Evolutionary conservation across 2,888 invertebrate genomes (phyloP), one percentile per base, ranked within the genome.

Genomic region (Meandrusa payeni): DNA sequence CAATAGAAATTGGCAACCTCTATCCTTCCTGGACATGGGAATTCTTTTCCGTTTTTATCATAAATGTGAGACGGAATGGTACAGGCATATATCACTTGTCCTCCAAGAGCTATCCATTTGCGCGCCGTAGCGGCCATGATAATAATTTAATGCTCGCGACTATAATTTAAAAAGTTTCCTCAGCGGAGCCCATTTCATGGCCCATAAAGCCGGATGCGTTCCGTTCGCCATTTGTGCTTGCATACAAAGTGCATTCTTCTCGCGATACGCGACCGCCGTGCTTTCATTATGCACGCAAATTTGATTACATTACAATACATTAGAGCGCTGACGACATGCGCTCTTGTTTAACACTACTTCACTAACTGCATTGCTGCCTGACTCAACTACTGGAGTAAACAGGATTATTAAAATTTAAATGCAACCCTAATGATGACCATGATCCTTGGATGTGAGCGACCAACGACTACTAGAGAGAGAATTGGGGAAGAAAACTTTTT

Each of bases 131-230:
- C 20, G 11, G 5, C 19, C 19, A 17, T 11, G 11, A 13, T 28
- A 27, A 27, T 34, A 41, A 33, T 34, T 28, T 41, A 9, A 33
- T 33, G 37, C 19, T 31, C 12, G 31, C 17, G 20, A 31, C 17
- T 13, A 28, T 33, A 33, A 32, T 39, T 39, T 5, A 41, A 36
- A 31, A 40, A 48, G 51, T 46, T 47, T 41, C 34, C 52, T 48
- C 44, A 48, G 46, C 41, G 52, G 49, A 61, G 60, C 66, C 71
- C 62, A 67, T 76, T 76, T 76, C 72, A 73, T 71, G 75, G 62
- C 44, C 64, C 69, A 74, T 75, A 70, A 66, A 65, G 57, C 51
- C 46, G 49, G 48, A 48, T 47, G 51, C 47, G 49, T 41, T 48
- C 13, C 34, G 34, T 33, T 27, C 41, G 41, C 33, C 33, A 22